A percentile compares a stretch with the other conserved stretches of the same genome.
These are phyloP conservation scores for Syngnathus typhle DNA, from an alignment of 2,113 vertebrate species.

Conservation along the genomic window DNA sequence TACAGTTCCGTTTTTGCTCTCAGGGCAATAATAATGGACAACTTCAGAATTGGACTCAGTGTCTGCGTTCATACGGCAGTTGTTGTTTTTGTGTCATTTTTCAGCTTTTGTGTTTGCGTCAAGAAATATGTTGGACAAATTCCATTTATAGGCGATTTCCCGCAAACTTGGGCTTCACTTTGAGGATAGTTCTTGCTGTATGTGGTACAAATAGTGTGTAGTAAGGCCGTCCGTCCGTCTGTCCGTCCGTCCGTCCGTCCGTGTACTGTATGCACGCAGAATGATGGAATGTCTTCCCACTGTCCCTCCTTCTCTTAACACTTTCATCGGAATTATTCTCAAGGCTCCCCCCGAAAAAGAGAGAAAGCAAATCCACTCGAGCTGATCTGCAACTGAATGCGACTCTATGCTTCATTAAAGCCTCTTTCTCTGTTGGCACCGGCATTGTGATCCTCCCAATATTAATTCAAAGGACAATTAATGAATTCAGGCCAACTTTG, in stretches of 20 bases:
- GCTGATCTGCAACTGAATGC: conserved; percentile 99
- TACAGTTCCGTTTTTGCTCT: conserved; percentile 55
- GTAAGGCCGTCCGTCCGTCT: no score
- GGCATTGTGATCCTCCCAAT: conserved; percentile 99
- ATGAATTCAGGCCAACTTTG: conserved; percentile 99
- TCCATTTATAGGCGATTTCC: neutral
- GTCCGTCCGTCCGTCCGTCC: no score
- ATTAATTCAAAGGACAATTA: conserved; percentile 99
- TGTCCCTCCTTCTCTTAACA: conserved; percentile 33
- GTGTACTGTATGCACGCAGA: neutral
- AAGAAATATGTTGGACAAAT: neutral
- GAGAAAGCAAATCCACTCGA: conserved; percentile 75
- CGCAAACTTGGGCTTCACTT: neutral
- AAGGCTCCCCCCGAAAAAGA: neutral
- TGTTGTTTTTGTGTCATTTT: neutral
- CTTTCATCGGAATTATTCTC: conserved; percentile 40
- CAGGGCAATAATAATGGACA: conserved; percentile 42
- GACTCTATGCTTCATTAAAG: conserved; percentile 99
- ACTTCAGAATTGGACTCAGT: conserved; percentile 43
- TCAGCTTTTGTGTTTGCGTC: neutral
- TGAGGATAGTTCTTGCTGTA: neutral
- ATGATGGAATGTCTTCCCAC: neutral
- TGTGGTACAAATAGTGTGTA: neutral
- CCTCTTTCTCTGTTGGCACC: conserved; percentile 97
- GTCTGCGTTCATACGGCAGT: conserved; percentile 29